Evolutionary conservation across 2,113 vertebrate species (phyloP).

Genomic region (Columba janthina): DNA sequence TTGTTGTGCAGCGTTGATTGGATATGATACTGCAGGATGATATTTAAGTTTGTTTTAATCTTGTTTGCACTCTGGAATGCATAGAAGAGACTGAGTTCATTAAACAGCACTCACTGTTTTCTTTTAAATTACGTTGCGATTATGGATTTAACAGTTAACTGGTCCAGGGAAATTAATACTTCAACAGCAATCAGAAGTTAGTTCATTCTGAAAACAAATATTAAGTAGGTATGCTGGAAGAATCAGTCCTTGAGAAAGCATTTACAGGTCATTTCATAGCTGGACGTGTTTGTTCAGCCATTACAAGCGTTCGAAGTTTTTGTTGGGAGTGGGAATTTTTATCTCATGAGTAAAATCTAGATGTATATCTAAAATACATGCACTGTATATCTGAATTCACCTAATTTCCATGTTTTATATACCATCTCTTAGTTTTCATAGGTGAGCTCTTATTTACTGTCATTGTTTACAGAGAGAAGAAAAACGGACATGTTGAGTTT

Average conservation of each 20-base stretch:
- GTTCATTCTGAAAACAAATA: constrained; percentile 32
- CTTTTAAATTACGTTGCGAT: background rate
- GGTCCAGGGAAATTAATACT: constrained; percentile 24
- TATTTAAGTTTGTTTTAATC: background rate
- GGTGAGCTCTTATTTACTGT: background rate
- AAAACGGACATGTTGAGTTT: background rate
- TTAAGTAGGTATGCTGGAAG: constrained; percentile 13
- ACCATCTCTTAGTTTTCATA: background rate
- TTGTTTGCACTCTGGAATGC: background rate
- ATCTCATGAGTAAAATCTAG: background rate
- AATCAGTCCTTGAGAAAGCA: constrained; percentile 50
- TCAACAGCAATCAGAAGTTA: background rate
- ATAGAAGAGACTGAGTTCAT: background rate
- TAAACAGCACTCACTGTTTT: background rate
- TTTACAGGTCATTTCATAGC: constrained; percentile 27
- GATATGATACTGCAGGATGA: background rate
- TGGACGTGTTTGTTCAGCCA: background rate
- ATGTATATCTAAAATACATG: background rate
- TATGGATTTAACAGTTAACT: constrained; percentile 25
- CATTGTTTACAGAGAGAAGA: background rate
- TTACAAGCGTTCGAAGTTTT: background rate
- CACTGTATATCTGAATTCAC: background rate
- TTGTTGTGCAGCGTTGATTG: rapidly evolving
- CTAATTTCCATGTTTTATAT: background rate
- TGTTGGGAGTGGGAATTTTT: background rate